phyloP scores from a whole-genome alignment of 2,113 vertebrate species.

The Hylia prasina region DNA sequence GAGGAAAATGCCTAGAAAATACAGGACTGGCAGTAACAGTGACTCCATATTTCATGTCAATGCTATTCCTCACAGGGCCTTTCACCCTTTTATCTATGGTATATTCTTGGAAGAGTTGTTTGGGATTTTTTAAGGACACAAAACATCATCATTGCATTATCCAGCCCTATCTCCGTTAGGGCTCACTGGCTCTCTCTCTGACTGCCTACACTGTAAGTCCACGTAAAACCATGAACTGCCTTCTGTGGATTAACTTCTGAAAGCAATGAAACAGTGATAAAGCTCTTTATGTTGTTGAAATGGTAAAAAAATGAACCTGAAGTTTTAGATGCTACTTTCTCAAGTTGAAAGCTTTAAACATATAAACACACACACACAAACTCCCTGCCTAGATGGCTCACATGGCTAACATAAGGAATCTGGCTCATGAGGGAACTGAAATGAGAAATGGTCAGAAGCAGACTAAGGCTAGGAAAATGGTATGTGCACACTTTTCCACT shows the following conservation, averaged over 20 bases:
- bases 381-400: neutral
- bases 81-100: neutral
- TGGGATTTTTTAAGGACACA: neutral
- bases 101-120: neutral
- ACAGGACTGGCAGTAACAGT: neutral
- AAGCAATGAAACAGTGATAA: neutral
- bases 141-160: neutral
- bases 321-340: neutral
- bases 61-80: neutral
- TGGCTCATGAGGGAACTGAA: neutral
- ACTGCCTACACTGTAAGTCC: neutral
- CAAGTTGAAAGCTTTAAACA: neutral
- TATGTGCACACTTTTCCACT: neutral
- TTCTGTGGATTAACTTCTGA: neutral
- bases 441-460: neutral
- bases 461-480: neutral
- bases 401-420: neutral
- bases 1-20: neutral
- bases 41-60: neutral
- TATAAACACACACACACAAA: fast-evolving
- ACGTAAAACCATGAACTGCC: neutral
- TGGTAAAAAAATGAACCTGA: neutral
- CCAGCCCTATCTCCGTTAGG: neutral
- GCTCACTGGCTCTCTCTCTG: neutral
- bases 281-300: neutral